Base-by-base conservation (phyloP, 2,888 invertebrate species). In the Drosophila koepferae region DNA sequence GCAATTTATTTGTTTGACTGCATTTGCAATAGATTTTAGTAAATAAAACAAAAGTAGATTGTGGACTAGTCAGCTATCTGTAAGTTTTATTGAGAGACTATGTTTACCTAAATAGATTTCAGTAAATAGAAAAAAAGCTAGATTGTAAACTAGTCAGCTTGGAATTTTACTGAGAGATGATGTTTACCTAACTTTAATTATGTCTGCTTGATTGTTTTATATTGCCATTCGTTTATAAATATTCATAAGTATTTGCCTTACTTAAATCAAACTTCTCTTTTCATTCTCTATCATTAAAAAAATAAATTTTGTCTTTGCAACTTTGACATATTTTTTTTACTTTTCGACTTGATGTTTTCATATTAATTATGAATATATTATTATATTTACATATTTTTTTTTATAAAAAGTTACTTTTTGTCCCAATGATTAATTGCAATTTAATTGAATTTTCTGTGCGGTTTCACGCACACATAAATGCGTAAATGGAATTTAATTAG, bases 381-480 rank as follows among this genome's bases (percentile, higher is more conserved):
- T 38, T 40, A 9, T 7, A 43, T 56, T 28, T 34, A 54, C 12
- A 1, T 1, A 12, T 54, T 46, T 31, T 16, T 16, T 43, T 44
- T 20, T 14, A 20, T 20, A 20, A 36, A 51, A 55, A 7, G 6
- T 18, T 61, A 44, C 67, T 18, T 76, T 64, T 38, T 65, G 46
- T 36, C 49, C 41, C 18, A 53, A 6, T 77, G 73, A 79, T 79
- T 81, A 75, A 86, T 83, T 70, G 75, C n/a, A 14, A 70, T 74
- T 74, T 69, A 77, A 83, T 81, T 80, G 68, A 67, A 67, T 73
- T 73, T 64, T 20, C 41, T 4, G 20, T 58, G 51, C 16, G 67
- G 38, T 31, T 61, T 18, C 18, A 14, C 4, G 31, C 31, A 23
- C 28, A 41, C n/a, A 16, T 10, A 61, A 61, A 41, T 31, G 40